Evolutionary conservation across 2,113 vertebrate species (phyloP), one percentile per base, ranked within the genome.

Genomic region (Limanda limanda): DNA sequence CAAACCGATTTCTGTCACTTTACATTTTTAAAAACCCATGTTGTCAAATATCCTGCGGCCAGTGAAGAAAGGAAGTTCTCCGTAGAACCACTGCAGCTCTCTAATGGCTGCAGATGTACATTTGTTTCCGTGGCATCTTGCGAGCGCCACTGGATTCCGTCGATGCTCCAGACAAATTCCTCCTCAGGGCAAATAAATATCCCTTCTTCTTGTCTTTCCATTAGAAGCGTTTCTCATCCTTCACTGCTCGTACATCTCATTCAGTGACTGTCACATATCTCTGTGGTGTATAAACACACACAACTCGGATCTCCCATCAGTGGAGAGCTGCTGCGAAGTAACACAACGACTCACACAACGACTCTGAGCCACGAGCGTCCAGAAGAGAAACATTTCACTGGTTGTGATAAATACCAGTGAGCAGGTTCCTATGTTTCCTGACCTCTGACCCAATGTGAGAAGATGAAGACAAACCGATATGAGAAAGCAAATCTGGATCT

Each of bases 181-280:
- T 63, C 72, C 58, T 27, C 9, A 42, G 71, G 70, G 57, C 54
- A 15, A 70, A 52, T 74, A 47, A 71, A 76, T 59, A 77, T 27
- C 25, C 13, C 45, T 72, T 74, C 59, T 47, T 71, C 47, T 71
- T n/a, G 59, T 64, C 65, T 69, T 58, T 60, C 63, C 61, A 67
- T 83, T 71, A 71, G 42, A 77, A 27, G 45, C 67, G 42, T 25
- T 35, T 71, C 63, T 86, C 57, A 51, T 51, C 48, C 15, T 51
- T 20, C 48, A 51, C 48, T 14, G 45, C 47, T n/a, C 20, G 8
- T 54, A 10, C 10, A 54, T 54, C 51, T 20, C 20, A 54, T 54
- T n/a, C 20, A 1, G 51, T 9, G 21, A 21, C 54, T 55, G 54
- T 55, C 21, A 55, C 0, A 12, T 3, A 2, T 55, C n/a, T 12